Percentiles rank a stretch among this genome's conserved stretches.
Evolutionary conservation across 2,113 vertebrate genomes (phyloP).

Genomic region (Girardinichthys multiradiatus): DNA sequence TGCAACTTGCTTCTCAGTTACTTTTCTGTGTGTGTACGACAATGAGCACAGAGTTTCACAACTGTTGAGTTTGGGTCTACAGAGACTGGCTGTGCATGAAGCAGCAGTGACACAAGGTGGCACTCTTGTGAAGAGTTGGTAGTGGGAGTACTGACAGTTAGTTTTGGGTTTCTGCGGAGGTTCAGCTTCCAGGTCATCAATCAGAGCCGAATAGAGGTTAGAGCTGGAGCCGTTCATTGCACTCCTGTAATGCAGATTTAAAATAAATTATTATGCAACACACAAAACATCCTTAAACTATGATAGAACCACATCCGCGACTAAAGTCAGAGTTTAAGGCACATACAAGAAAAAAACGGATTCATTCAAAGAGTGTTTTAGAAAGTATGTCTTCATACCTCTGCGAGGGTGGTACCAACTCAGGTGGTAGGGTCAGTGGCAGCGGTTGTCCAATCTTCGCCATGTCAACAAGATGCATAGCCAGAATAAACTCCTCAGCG

Average conservation of each 20-base stretch:
- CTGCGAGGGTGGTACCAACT: slow-evolving; percentile 89
- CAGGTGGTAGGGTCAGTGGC: slow-evolving; percentile 87
- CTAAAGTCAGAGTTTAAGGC: not conserved
- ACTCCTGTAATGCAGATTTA: slow-evolving; percentile 47
- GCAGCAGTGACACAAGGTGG: slow-evolving; percentile 1
- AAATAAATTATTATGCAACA: not conserved
- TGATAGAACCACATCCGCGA: not conserved
- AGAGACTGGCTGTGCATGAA: not conserved
- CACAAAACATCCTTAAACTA: not conserved
- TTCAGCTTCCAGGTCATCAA: slow-evolving; percentile 84
- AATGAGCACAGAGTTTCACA: no score
- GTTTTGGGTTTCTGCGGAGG: slow-evolving; percentile 85
- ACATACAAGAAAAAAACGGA: not conserved
- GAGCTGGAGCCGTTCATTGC: slow-evolving; percentile 86
- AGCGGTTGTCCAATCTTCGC: slow-evolving; percentile 88
- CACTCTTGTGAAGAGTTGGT: not conserved
- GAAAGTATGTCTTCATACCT: slow-evolving; percentile 74
- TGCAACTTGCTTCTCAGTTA: no score
- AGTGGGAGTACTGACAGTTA: slow-evolving; percentile 65
- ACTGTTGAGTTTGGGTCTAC: not conserved
- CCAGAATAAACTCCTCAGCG: slow-evolving; percentile 96
- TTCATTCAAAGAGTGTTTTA: not conserved
- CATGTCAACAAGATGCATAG: slow-evolving; percentile 96
- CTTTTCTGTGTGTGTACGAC: no score
- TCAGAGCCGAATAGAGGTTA: slow-evolving; percentile 78